Percentiles rank a stretch among this genome's conserved stretches.
Conservation (phyloP, 1,140 invertebrate genomes). For the Drosophila setifemur region DNA sequence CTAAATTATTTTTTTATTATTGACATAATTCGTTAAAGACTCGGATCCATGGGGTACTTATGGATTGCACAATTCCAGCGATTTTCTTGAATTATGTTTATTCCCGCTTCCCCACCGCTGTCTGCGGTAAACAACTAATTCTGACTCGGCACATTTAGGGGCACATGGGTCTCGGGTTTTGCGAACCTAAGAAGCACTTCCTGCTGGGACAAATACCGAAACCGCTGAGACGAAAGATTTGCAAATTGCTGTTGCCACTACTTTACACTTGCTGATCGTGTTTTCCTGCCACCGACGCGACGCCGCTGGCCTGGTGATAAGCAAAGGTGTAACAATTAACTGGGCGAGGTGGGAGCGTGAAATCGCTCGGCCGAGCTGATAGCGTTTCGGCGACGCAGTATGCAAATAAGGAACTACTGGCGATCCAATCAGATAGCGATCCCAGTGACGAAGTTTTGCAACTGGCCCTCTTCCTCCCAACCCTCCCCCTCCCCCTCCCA, state of each 20-base stretch:
- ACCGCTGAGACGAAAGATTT: neutral
- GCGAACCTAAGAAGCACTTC: constrained; percentile 27
- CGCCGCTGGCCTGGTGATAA: constrained; percentile 46
- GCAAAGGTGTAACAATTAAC: constrained; percentile 38
- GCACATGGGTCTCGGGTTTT: neutral
- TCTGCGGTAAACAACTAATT: constrained; percentile 11
- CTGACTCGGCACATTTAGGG: constrained; percentile 21
- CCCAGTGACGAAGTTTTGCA: neutral
- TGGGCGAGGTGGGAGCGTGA: constrained; percentile 32
- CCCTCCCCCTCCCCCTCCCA: too few species aligned
- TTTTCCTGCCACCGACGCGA: neutral
- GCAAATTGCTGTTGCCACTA: neutral
- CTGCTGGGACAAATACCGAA: constrained; percentile 4
- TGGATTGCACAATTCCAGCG: constrained; percentile 36
- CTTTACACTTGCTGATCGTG: neutral
- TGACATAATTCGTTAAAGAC: constrained; percentile 41
- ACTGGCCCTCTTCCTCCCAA: too few species aligned
- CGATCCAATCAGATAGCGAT: neutral
- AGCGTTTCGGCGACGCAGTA: neutral
- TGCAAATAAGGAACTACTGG: neutral
- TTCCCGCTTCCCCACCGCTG: too few species aligned
- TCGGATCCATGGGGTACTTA: constrained; percentile 25
- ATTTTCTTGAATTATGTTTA: constrained; percentile 1
- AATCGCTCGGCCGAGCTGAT: constrained; percentile 12
- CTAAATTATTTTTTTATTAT: constrained; percentile 58